These are phyloP conservation scores for Napeogenes sylphis DNA, from an alignment of 2,888 invertebrate species.

Conservation along the genomic window DNA sequence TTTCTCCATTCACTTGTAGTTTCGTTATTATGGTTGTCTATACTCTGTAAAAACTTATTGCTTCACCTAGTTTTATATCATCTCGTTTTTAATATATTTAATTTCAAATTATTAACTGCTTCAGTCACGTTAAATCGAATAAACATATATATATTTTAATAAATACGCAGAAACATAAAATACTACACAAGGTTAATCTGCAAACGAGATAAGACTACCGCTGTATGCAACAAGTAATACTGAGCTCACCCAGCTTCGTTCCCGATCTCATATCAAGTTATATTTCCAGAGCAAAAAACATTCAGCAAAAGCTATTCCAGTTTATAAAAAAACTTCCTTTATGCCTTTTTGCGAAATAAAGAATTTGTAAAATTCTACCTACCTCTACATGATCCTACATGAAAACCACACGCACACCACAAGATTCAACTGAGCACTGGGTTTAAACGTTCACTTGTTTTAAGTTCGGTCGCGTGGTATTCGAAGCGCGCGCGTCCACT, in stretches of 20 bases:
- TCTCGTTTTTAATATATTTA: too few relatives aligned
- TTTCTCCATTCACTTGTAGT: too few relatives aligned
- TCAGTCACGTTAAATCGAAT: too few relatives aligned
- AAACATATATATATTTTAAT: too few relatives aligned
- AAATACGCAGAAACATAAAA: background rate
- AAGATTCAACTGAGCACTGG: conserved; percentile 23
- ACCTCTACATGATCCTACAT: conserved; percentile 20
- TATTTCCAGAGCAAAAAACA: conserved; percentile 3
- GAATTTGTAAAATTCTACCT: conserved; percentile 11
- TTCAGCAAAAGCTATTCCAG: conserved; percentile 6
- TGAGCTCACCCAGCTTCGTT: conserved; percentile 26
- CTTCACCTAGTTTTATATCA: too few relatives aligned
- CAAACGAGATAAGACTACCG: conserved; percentile 35
- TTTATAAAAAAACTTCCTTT: conserved; percentile 1
- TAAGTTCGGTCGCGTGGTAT: conserved; percentile 38
- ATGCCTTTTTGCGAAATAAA: background rate
- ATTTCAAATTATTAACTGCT: too few relatives aligned
- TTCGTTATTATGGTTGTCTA: too few relatives aligned
- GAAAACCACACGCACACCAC: conserved; percentile 23
- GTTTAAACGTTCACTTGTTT: background rate
- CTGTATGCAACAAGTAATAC: conserved; percentile 59
- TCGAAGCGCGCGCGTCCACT: conserved; percentile 51
- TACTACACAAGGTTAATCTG: conserved; percentile 23
- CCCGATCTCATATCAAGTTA: conserved; percentile 26
- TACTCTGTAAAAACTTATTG: too few relatives aligned